Percentiles rank a stretch among this genome's conserved stretches.
These are phyloP conservation scores for Clarias fuscus DNA, from an alignment of 2,797 vertebrate species.

Conservation along the genomic window DNA sequence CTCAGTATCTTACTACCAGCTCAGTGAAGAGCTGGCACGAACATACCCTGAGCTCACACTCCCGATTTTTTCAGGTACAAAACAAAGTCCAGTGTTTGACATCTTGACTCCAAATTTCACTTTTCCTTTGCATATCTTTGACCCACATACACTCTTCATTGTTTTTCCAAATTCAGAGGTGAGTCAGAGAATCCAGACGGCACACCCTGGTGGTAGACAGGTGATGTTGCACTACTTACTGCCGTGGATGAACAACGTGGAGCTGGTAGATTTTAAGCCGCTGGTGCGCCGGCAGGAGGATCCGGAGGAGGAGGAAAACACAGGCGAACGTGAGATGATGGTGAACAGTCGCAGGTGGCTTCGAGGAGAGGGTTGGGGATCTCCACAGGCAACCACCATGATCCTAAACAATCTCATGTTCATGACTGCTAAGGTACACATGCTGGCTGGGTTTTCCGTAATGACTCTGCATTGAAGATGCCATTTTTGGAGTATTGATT, in stretches of 20 bases:
- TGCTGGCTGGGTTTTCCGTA: neutral
- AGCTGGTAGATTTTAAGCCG: constrained; percentile 92
- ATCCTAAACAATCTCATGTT: constrained; percentile 99
- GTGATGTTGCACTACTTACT: constrained; percentile 98
- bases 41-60: constrained; percentile 97
- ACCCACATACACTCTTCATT: neutral
- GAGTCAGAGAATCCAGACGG: constrained; percentile 96
- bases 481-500: neutral
- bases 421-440: constrained; percentile 94
- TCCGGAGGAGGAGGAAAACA: constrained; percentile 78
- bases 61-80: constrained; percentile 93
- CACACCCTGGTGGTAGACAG: constrained; percentile 93
- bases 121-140: neutral
- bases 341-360: constrained; percentile 95
- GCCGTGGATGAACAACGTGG: constrained; percentile 99
- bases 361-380: constrained; percentile 96
- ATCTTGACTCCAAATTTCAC: too few species aligned
- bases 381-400: constrained; percentile 94
- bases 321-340: constrained; percentile 89
- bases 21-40: constrained; percentile 95
- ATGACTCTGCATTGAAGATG: neutral
- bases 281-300: constrained; percentile 79
- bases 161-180: constrained; percentile 78
- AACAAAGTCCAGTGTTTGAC: neutral
- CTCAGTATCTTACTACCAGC: constrained; percentile 94